Evolutionary conservation across 2,888 invertebrate genomes (phyloP), one percentile per base, ranked within the genome.

Genomic region (Salpingus planirostris): DNA sequence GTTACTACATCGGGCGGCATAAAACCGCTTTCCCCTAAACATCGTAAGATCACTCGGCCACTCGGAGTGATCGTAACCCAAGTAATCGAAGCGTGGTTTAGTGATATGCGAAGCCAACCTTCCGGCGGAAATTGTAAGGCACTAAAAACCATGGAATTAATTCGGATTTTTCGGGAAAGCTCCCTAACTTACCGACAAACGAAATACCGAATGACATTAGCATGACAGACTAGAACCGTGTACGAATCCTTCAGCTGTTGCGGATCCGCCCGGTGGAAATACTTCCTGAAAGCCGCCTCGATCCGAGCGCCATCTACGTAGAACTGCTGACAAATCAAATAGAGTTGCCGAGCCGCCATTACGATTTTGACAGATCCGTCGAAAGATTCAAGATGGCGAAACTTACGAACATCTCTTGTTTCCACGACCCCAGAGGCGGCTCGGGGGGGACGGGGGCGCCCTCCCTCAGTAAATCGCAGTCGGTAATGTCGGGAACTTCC

Each of bases 91-190:
- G 83, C 90, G 62, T 98, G 88, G 63, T 88, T 87, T 15, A 98
- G 69, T 7, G 81, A 81, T 55, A 98, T 78, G 35, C 98, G 74
- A 7, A 97, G 69, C 98, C 98, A 98, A 2, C 85, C 97, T 65
- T 98, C 96, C 0, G 95, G 85, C 0, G 96, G 96, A 55, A 97
- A 85, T 63, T 98, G 98, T 22, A 98, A 69, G 0, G 93, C 95
- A 59, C 97, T 91, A 67, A 38, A 74, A 11, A 6, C 11, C 8
- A 7, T 10, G 2, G 7, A n/a, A n/a, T n/a, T n/a, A n/a, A n/a
- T n/a, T n/a, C n/a, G n/a, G n/a, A n/a, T n/a, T n/a, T n/a, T n/a
- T n/a, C n/a, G n/a, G n/a, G n/a, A n/a, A n/a, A n/a, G n/a, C n/a
- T n/a, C n/a, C n/a, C n/a, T n/a, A n/a, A n/a, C n/a, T n/a, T n/a